Evolutionary conservation across 2,113 vertebrate species (phyloP).

Genomic region (Mastomys coucha): DNA sequence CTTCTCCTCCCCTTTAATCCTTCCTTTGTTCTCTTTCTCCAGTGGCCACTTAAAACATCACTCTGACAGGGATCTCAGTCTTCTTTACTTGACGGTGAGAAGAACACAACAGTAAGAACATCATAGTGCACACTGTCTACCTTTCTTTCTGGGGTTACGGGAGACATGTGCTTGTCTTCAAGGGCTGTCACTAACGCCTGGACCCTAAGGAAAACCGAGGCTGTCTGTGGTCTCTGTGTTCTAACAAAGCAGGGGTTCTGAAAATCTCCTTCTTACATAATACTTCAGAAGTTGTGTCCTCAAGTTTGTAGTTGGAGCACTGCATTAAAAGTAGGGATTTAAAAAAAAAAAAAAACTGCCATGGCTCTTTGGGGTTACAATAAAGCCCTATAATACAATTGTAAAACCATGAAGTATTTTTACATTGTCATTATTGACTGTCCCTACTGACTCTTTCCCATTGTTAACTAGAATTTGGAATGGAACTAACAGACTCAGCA

Average conservation of each 20-base stretch:
- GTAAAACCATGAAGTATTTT: neutral
- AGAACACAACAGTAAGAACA: neutral
- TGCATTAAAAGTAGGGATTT: neutral
- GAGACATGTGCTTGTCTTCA: neutral
- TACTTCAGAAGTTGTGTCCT: neutral
- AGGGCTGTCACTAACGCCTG: neutral
- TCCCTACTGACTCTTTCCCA: neutral
- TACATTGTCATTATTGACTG: neutral
- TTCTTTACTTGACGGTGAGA: neutral
- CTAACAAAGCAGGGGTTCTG: neutral
- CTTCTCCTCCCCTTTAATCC: neutral
- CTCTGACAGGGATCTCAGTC: neutral
- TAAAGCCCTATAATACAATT: neutral
- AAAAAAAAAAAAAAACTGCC: neutral
- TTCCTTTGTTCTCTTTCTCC: no score
- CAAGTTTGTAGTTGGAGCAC: neutral
- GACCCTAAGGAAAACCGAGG: neutral
- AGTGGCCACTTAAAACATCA: neutral
- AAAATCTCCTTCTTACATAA: neutral
- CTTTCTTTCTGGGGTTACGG: neutral
- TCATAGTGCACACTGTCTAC: accelerated
- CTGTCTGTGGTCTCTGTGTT: neutral
- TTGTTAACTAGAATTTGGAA: conserved; percentile 44
- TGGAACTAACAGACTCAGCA: neutral
- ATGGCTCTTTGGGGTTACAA: neutral